A percentile compares a stretch with the other conserved stretches of the same genome.
Conservation (phyloP, 2,888 invertebrate genomes). For the Caenorhabditis sulstoni region DNA sequence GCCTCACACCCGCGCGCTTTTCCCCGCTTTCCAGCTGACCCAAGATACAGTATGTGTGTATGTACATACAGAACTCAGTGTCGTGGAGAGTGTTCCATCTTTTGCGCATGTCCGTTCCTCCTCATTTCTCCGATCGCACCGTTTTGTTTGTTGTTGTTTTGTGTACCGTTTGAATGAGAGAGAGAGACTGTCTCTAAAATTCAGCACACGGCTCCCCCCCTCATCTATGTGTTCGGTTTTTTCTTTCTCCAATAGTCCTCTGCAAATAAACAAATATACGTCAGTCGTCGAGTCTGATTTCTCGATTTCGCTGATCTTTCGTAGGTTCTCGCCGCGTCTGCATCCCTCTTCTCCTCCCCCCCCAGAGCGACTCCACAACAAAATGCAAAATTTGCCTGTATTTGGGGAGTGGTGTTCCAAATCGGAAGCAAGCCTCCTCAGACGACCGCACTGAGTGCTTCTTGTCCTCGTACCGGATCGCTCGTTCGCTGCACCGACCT, state of each 20-base stretch:
- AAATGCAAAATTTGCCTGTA: slow-evolving; percentile 56
- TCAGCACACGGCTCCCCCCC: slow-evolving; percentile 47
- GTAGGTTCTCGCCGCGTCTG: slow-evolving; percentile 41
- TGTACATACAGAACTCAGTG: slow-evolving; percentile 22
- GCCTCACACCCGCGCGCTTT: too few relatives aligned
- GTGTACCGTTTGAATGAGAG: slow-evolving; percentile 52
- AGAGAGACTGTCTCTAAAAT: slow-evolving; percentile 50
- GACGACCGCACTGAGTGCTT: slow-evolving; percentile 22
- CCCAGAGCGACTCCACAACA: slow-evolving; percentile 25
- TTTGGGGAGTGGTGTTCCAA: slow-evolving; percentile 52
- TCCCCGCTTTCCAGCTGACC: background rate
- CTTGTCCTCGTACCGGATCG: slow-evolving; percentile 4
- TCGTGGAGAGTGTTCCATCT: slow-evolving; percentile 55
- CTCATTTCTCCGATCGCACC: background rate
- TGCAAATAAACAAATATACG: slow-evolving; percentile 57
- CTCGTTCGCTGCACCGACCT: background rate
- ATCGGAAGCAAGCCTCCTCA: slow-evolving; percentile 36
- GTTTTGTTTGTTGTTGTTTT: slow-evolving; percentile 56
- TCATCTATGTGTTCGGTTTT: slow-evolving; percentile 45
- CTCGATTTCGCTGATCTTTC: slow-evolving; percentile 47
- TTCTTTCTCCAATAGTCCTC: slow-evolving; percentile 41
- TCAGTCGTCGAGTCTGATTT: slow-evolving; percentile 45
- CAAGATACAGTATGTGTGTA: slow-evolving; percentile 13
- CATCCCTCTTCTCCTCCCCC: background rate
- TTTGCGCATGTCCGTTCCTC: slow-evolving; percentile 50